Conservation (phyloP, 2,888 invertebrate species). For the Blastobasis adustella region DNA sequence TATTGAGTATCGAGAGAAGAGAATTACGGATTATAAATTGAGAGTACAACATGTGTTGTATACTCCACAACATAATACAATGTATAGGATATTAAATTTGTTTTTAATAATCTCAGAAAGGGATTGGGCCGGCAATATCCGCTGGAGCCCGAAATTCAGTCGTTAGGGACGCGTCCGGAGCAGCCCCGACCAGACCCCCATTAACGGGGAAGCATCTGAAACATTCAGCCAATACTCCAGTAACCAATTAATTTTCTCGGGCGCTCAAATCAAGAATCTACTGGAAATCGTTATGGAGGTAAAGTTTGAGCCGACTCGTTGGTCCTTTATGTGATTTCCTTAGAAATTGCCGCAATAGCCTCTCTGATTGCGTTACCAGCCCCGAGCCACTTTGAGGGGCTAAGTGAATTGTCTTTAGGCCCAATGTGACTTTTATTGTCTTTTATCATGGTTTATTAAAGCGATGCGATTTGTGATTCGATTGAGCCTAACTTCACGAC, state of each 20-base stretch:
- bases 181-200: too few species aligned
- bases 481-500: too few species aligned
- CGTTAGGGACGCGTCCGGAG: too few species aligned
- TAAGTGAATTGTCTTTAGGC: constrained; percentile 27
- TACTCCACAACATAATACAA: too few species aligned
- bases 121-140: too few species aligned
- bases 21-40: too few species aligned
- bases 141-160: too few species aligned
- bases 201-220: background rate
- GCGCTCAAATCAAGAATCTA: background rate
- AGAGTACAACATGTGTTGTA: too few species aligned
- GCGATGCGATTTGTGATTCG: constrained; percentile 13
- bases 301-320: constrained; percentile 22
- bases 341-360: constrained; percentile 44
- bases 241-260: background rate
- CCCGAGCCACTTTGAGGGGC: constrained; percentile 26
- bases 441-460: constrained; percentile 22
- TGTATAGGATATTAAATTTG: too few species aligned
- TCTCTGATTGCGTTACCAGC: constrained; percentile 43
- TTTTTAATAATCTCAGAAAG: too few species aligned
- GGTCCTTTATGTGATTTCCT: constrained; percentile 44
- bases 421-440: constrained; percentile 27
- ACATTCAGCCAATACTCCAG: background rate
- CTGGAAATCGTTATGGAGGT: constrained; percentile 30
- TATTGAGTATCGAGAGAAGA: too few species aligned